phyloP scores from a whole-genome alignment of 2,888 invertebrate species.

The Zhengitettix transpicula region DNA sequence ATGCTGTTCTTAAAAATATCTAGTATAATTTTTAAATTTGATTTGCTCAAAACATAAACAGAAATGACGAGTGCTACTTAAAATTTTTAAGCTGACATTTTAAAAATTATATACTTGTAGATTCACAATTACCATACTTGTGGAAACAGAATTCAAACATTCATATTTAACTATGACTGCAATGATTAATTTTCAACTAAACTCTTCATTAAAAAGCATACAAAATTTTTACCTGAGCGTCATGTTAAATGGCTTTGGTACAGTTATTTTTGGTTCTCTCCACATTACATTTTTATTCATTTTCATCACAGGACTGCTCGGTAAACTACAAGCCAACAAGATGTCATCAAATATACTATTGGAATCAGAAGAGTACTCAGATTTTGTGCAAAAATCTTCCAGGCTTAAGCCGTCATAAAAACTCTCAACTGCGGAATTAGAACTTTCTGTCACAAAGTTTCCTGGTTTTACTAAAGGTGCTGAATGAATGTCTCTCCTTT shows the following conservation, averaged over 20 bases:
- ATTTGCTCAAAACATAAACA: no score
- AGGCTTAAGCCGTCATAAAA: slow-evolving; percentile 9
- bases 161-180: no score
- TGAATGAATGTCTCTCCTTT: slow-evolving; percentile 3
- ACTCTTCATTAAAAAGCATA: background rate
- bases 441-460: slow-evolving; percentile 3
- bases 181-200: no score
- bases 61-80: no score
- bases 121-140: no score
- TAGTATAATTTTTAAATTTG: no score
- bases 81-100: no score
- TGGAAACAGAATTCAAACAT: no score
- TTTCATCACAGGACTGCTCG: slow-evolving; percentile 26
- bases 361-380: slow-evolving; percentile 8
- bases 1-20: no score
- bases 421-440: slow-evolving; percentile 6
- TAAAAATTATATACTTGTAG: no score
- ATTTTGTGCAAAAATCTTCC: slow-evolving; percentile 7
- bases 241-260: slow-evolving; percentile 54
- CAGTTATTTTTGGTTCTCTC: slow-evolving; percentile 28
- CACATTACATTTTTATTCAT: slow-evolving; percentile 11
- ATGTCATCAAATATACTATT: slow-evolving; percentile 8
- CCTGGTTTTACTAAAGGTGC: background rate
- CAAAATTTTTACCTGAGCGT: slow-evolving; percentile 38
- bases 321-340: slow-evolving; percentile 33